Evolutionary conservation across 2,888 invertebrate species (phyloP).

Genomic region (Nemurella pictetii): DNA sequence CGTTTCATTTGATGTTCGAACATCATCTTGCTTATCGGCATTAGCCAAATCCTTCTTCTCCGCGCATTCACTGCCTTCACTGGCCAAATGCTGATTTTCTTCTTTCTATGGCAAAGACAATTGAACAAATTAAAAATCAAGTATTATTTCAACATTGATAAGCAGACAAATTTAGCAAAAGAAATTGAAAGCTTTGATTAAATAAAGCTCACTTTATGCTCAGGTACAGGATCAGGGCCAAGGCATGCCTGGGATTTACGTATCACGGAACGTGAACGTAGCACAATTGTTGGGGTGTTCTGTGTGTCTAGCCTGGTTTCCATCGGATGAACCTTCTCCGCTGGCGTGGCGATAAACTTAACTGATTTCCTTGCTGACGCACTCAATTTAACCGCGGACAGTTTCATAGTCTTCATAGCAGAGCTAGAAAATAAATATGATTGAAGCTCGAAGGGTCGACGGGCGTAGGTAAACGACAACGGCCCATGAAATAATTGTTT

Average conservation of each 20-base stretch:
- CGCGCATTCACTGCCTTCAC: too few species aligned
- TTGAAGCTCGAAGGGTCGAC: too few species aligned
- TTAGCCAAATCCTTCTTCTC: too few species aligned
- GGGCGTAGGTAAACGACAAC: too few species aligned
- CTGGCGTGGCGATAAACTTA: slow-evolving; percentile 16
- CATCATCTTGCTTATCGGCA: too few species aligned
- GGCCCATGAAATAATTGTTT: too few species aligned
- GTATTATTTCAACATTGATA: too few species aligned
- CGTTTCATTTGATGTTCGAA: too few species aligned
- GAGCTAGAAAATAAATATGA: background rate
- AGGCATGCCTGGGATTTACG: background rate
- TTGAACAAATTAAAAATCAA: too few species aligned
- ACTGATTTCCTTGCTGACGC: slow-evolving; percentile 5
- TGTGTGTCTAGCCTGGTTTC: slow-evolving; percentile 39
- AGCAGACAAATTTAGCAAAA: background rate
- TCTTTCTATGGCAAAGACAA: too few species aligned
- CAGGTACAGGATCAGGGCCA: background rate
- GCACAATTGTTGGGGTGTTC: slow-evolving; percentile 39
- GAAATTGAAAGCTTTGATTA: background rate
- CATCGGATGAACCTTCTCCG: slow-evolving; percentile 41
- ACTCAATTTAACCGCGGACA: background rate
- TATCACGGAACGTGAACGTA: slow-evolving; percentile 39
- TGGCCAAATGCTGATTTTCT: too few species aligned
- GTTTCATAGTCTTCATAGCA: background rate
- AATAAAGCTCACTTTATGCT: background rate